phyloP scores from a whole-genome alignment of 2,113 vertebrate genomes.

The Camelus bactrianus region DNA sequence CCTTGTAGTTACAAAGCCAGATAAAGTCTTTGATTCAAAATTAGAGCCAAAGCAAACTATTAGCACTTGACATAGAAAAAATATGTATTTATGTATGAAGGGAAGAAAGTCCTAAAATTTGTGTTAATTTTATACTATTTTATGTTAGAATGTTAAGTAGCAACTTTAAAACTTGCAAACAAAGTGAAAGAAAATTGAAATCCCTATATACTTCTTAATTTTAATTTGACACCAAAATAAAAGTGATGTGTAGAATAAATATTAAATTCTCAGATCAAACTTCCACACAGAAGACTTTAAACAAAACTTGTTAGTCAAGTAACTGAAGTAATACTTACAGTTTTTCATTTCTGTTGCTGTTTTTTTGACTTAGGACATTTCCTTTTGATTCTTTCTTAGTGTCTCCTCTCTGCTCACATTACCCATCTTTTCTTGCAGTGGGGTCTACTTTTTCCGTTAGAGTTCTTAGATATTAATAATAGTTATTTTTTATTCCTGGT shows the following conservation, averaged over 20 bases:
- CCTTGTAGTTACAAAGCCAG: slow-evolving; percentile 77
- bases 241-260: neutral
- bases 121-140: neutral
- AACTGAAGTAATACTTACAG: neutral
- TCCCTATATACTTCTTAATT: neutral
- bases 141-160: neutral
- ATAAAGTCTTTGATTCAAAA: slow-evolving; percentile 82
- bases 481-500: neutral
- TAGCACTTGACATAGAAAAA: slow-evolving; percentile 67
- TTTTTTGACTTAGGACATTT: neutral
- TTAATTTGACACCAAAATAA: slow-evolving; percentile 34
- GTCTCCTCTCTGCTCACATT: neutral
- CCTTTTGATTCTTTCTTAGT: neutral
- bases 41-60: slow-evolving; percentile 75
- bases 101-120: neutral
- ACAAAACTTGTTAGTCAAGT: neutral
- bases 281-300: neutral
- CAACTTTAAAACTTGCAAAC: neutral
- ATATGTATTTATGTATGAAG: neutral
- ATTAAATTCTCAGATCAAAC: neutral
- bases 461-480: neutral
- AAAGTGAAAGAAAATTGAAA: neutral
- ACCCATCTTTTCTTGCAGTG: neutral
- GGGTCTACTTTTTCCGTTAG: neutral
- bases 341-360: neutral